These are phyloP conservation scores for Formica exsecta DNA, from an alignment of 1,140 invertebrate genomes.

Conservation along the genomic window DNA sequence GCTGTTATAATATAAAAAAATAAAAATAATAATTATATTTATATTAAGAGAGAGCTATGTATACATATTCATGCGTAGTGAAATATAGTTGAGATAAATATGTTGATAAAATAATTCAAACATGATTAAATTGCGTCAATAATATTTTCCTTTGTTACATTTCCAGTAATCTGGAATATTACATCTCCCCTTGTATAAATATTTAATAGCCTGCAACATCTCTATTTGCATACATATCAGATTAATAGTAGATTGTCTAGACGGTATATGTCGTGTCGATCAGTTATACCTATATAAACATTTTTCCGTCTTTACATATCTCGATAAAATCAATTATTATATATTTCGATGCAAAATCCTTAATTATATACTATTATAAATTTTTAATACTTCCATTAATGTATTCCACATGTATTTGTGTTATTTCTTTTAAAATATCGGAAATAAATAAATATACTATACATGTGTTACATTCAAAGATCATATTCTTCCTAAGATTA, in stretches of 20 bases:
- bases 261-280: not conserved
- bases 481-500: not conserved
- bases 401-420: not conserved
- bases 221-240: not conserved
- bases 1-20: too few relatives aligned
- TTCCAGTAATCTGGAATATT: not conserved
- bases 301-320: not conserved
- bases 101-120: not conserved
- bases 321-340: not conserved
- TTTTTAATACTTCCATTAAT: not conserved
- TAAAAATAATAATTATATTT: too few relatives aligned
- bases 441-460: too few relatives aligned
- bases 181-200: not conserved
- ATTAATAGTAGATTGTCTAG: slow-evolving; percentile 32
- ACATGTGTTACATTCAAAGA: too few relatives aligned
- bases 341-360: not conserved
- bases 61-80: not conserved
- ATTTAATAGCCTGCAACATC: not conserved
- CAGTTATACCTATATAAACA: not conserved
- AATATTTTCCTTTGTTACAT: too few relatives aligned
- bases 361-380: not conserved
- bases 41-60: too few relatives aligned
- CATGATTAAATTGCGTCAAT: not conserved
- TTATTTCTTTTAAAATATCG: not conserved
- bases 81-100: not conserved